Base-by-base conservation (phyloP, 2,888 invertebrate genomes). In the Eilema sororculum region DNA sequence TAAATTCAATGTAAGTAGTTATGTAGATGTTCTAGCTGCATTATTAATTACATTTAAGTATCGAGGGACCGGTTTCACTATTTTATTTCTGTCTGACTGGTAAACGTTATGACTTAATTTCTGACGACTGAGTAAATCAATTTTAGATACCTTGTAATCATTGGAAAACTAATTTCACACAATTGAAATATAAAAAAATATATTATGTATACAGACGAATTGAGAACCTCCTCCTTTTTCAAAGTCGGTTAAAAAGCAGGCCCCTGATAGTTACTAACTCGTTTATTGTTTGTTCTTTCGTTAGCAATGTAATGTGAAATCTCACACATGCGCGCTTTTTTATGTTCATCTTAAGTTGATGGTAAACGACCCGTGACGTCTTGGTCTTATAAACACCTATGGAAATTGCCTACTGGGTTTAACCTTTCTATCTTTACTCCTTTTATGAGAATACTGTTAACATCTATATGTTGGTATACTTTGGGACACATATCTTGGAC, bases 231-330 rank as follows among this genome's bases (percentile, higher is more conserved):
- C n/a, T n/a, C n/a, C n/a, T n/a, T n/a, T n/a, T n/a, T n/a, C 4
- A 60, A n/a, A n/a, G n/a, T n/a, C n/a, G n/a, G n/a, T 28, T 28
- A 33, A n/a, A 61, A 10, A 5, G 10, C n/a, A n/a, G n/a, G n/a
- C 60, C 20, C 30, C 52, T 52, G 52, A 3, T 3, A 16, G 37
- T 2, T 12, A 9, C 10, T 22, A 24, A 37, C 37, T 24, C 8
- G 22, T 33, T 16, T 33, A 37, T 33, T 16, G 9, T 52, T 46
- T 46, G 46, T 46, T 20, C 46, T 37, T 62, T 65, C 1, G 65
- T 65, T 65, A 65, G 33, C n/a, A 24, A 22, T 9, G 46, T 64
- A 28, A 20, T 52, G 62, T 62, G 12, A 62, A 62, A 24, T 62
- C 20, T 62, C n/a, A 41, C 20, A 62, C 25, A 62, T 25, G 20